phyloP scores from a whole-genome alignment of 2,888 invertebrate species.

The Plagodis dolabraria region DNA sequence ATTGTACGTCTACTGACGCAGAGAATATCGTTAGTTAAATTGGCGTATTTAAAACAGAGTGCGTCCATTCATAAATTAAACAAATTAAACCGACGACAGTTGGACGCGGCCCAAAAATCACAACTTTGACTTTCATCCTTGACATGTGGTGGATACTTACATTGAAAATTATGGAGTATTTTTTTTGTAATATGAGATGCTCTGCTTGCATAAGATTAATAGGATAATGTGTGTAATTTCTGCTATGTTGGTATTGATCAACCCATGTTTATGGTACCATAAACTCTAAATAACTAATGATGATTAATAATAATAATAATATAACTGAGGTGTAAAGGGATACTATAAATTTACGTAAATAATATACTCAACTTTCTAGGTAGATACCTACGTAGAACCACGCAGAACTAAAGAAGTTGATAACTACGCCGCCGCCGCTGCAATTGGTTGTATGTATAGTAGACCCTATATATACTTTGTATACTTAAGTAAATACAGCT shows the following conservation, averaged over 20 bases:
- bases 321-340: too few species aligned
- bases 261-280: too few species aligned
- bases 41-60: slow-evolving; percentile 36
- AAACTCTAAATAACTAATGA: too few species aligned
- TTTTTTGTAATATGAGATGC: slow-evolving; percentile 24
- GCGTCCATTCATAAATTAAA: slow-evolving; percentile 63
- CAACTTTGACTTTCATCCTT: slow-evolving; percentile 62
- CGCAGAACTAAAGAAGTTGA: too few species aligned
- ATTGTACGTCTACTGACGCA: slow-evolving; percentile 29
- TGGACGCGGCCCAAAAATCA: slow-evolving; percentile 60
- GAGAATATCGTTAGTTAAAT: slow-evolving; percentile 22
- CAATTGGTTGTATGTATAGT: background rate
- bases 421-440: too few species aligned
- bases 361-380: too few species aligned
- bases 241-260: too few species aligned
- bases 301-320: too few species aligned
- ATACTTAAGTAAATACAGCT: slow-evolving; percentile 7
- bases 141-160: slow-evolving; percentile 54
- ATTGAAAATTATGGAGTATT: slow-evolving; percentile 34
- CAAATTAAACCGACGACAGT: slow-evolving; percentile 50
- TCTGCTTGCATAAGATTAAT: background rate
- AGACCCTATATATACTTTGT: slow-evolving; percentile 6
- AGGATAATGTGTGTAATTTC: slow-evolving; percentile 9
- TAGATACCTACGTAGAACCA: too few species aligned
- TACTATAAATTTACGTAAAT: too few species aligned